phyloP scores from a whole-genome alignment of 2,113 vertebrate genomes.

The Scortum barcoo region DNA sequence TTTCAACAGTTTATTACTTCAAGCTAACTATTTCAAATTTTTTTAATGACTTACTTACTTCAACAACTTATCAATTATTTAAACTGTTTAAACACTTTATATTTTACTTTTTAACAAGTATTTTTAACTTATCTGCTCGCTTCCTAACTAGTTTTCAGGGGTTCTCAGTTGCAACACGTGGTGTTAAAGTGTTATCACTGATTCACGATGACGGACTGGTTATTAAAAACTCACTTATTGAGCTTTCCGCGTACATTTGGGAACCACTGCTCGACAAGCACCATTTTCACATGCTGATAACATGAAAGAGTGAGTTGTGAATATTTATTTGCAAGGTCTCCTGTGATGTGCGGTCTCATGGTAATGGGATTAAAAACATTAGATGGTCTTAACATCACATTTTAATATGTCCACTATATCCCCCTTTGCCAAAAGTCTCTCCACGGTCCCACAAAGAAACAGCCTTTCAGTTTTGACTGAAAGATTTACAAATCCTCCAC shows the following conservation, averaged over 20 bases:
- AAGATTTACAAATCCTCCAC: constrained; percentile 55
- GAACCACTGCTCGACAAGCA: background rate
- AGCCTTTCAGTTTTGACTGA: constrained; percentile 20
- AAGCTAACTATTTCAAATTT: background rate
- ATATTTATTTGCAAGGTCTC: constrained; percentile 17
- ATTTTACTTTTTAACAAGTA: background rate
- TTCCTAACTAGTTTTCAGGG: too few relatives aligned
- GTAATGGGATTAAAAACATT: constrained; percentile 34
- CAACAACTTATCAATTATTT: background rate
- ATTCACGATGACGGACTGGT: background rate
- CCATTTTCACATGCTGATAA: constrained; percentile 18
- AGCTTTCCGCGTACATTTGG: background rate
- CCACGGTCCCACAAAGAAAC: constrained; percentile 18
- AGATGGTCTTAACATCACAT: constrained; percentile 21
- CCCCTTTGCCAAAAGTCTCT: constrained; percentile 37
- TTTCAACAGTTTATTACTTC: background rate
- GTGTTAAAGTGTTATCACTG: background rate
- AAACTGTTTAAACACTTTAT: too few relatives aligned
- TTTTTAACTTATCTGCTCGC: background rate
- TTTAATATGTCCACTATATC: constrained; percentile 7
- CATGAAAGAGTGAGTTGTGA: constrained; percentile 14
- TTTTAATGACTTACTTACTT: background rate
- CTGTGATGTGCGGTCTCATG: constrained; percentile 21
- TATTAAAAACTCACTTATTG: background rate
- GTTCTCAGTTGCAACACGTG: too few relatives aligned